A percentile compares a stretch with the other conserved stretches of the same genome.
phyloP scores from a whole-genome alignment of 2,113 vertebrate genomes.

The Melanocharis versteri region DNA sequence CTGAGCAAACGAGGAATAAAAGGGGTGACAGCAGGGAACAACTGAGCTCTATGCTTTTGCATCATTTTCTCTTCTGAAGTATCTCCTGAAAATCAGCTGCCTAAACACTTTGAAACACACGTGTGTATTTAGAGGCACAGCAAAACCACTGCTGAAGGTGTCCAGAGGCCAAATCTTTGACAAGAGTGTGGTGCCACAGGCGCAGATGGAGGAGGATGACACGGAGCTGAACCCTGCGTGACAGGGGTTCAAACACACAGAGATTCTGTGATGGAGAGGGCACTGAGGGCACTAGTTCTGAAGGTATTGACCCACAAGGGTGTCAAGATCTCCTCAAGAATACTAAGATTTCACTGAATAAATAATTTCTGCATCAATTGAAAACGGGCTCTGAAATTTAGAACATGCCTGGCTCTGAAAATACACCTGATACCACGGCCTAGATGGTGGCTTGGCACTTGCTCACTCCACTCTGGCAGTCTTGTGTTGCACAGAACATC shows the following conservation, averaged over 20 bases:
- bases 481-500: background rate
- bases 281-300: too few species aligned
- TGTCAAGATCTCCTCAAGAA: too few species aligned
- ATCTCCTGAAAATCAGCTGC: background rate
- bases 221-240: fast-evolving
- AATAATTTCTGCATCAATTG: too few species aligned
- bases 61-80: background rate
- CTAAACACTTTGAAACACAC: background rate
- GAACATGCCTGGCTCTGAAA: background rate
- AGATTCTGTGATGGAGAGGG: background rate
- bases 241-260: background rate
- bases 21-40: background rate
- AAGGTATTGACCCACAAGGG: too few species aligned
- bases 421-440: background rate
- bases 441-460: background rate
- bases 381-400: too few species aligned
- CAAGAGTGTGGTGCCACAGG: background rate
- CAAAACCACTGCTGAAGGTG: background rate
- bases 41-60: background rate
- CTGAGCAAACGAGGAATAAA: background rate
- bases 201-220: background rate
- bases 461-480: background rate
- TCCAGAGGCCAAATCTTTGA: background rate
- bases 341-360: too few species aligned
- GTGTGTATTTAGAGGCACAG: background rate